phyloP scores from a whole-genome alignment of 2,113 vertebrate genomes.

The Stigmatopora nigra region DNA sequence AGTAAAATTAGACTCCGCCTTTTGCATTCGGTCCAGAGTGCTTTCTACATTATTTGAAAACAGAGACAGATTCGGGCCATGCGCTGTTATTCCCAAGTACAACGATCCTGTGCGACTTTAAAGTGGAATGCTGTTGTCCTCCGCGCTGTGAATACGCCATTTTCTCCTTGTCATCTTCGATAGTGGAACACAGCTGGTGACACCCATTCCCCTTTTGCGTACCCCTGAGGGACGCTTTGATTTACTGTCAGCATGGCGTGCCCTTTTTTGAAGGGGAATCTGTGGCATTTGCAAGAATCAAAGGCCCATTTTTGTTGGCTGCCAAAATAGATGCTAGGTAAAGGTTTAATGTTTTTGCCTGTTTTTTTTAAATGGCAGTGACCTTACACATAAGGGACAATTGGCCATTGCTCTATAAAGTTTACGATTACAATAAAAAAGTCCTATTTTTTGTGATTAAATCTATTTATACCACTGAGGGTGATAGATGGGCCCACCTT shows the following conservation, averaged over 20 bases:
- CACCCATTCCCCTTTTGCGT: slow-evolving; percentile 44
- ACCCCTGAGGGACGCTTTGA: slow-evolving; percentile 57
- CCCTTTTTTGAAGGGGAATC: slow-evolving; percentile 51
- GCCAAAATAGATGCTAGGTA: too few species aligned
- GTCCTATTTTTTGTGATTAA: too few species aligned
- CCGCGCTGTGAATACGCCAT: slow-evolving; percentile 50
- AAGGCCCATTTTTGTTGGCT: background rate
- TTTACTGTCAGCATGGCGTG: slow-evolving; percentile 51
- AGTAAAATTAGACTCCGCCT: too few species aligned
- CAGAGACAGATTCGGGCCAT: background rate
- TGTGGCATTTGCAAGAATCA: slow-evolving; percentile 51
- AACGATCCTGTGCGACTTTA: background rate
- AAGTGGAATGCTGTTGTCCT: slow-evolving; percentile 14
- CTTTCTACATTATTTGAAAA: too few species aligned
- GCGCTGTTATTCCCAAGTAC: background rate
- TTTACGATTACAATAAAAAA: too few species aligned
- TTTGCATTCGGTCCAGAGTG: too few species aligned
- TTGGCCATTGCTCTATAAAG: too few species aligned
- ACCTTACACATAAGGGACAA: too few species aligned
- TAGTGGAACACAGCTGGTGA: slow-evolving; percentile 56
- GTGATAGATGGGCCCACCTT: too few species aligned
- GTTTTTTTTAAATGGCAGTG: too few species aligned
- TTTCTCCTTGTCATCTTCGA: slow-evolving; percentile 66
- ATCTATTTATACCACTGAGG: too few species aligned
- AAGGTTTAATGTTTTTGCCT: too few species aligned